Percentiles rank a stretch among this genome's conserved stretches.
These are phyloP conservation scores for Neopipo cinnamomea DNA, from an alignment of 2,113 vertebrate species.

Conservation along the genomic window DNA sequence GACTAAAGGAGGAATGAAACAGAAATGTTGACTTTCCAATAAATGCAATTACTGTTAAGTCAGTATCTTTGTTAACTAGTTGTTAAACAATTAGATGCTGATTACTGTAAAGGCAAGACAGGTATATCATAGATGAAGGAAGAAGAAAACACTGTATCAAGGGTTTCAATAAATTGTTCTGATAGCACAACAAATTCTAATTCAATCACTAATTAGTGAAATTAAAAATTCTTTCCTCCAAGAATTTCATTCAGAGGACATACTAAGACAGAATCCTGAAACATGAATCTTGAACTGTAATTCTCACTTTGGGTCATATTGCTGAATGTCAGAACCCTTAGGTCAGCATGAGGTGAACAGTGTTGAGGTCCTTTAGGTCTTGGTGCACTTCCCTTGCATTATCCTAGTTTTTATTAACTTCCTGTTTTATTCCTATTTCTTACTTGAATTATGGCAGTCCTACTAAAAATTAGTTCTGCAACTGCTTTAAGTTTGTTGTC, in stretches of 20 bases:
- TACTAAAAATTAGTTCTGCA: background rate
- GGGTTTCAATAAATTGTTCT: background rate
- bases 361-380: background rate
- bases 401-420: background rate
- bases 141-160: background rate
- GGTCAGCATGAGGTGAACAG: background rate
- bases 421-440: background rate
- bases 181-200: background rate
- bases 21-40: background rate
- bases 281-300: background rate
- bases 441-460: background rate
- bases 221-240: background rate
- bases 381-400: background rate
- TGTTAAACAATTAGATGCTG: background rate
- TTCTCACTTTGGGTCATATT: background rate
- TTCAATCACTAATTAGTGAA: background rate
- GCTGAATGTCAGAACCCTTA: background rate
- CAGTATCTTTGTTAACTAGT: background rate
- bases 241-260: background rate
- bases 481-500: background rate
- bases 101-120: background rate
- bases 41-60: background rate
- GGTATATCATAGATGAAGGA: background rate
- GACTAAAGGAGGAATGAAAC: background rate
- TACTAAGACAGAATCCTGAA: background rate